Percentiles rank a stretch among this genome's conserved stretches.
These are phyloP conservation scores for Eupithecia subumbrata DNA, from an alignment of 2,888 invertebrate genomes.

Conservation along the genomic window DNA sequence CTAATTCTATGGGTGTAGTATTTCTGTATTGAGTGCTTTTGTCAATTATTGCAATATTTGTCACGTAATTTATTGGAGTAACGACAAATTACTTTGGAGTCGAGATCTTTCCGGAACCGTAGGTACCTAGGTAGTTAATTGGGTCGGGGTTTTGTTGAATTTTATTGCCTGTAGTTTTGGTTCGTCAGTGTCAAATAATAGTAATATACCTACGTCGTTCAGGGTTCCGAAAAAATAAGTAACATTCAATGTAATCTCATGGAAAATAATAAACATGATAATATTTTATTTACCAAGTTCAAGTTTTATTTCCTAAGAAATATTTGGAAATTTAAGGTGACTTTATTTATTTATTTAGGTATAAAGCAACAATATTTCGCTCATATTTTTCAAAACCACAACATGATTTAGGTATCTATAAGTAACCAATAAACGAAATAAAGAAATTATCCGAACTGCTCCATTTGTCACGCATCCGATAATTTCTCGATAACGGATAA, in stretches of 20 bases:
- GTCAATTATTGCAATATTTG: slow-evolving; percentile 80
- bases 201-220: not conserved
- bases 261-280: not conserved
- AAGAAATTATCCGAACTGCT: not conserved
- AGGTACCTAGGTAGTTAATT: slow-evolving; percentile 6
- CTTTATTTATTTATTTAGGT: not conserved
- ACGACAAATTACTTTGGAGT: slow-evolving; percentile 52
- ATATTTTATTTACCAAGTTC: no score
- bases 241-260: not conserved
- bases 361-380: not conserved
- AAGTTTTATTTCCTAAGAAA: not conserved
- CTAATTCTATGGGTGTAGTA: slow-evolving; percentile 6
- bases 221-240: not conserved
- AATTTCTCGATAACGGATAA: slow-evolving; percentile 33
- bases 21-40: slow-evolving; percentile 31
- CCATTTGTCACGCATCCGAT: slow-evolving; percentile 25
- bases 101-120: slow-evolving; percentile 59
- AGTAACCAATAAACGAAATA: not conserved
- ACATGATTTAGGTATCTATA: not conserved
- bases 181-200: not conserved
- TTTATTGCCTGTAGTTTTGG: slow-evolving; percentile 11
- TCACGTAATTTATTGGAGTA: slow-evolving; percentile 72
- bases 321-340: not conserved
- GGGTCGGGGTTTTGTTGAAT: slow-evolving; percentile 1
- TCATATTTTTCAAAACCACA: not conserved